Percentiles rank a stretch among this genome's conserved stretches.
phyloP scores from a whole-genome alignment of 2,113 vertebrate species.

The Apaloderma vittatum region DNA sequence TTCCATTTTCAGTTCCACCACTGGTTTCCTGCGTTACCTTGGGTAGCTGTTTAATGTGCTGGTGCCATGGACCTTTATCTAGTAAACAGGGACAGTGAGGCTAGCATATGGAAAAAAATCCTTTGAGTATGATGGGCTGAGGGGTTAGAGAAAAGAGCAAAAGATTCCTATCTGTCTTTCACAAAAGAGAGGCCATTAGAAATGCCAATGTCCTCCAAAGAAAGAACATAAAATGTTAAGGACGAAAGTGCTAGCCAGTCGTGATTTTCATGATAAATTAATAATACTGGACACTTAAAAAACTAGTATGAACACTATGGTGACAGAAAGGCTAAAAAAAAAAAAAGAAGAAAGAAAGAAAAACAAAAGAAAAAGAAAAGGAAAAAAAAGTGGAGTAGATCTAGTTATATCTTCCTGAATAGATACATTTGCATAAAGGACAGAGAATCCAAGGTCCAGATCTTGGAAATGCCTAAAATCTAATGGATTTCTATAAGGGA shows the following conservation, averaged over 20 bases:
- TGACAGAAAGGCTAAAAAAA: neutral
- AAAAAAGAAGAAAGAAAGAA: neutral
- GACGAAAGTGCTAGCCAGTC: neutral
- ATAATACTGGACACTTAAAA: neutral
- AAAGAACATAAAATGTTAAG: neutral
- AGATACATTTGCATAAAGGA: neutral
- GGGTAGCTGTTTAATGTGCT: neutral
- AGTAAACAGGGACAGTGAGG: neutral
- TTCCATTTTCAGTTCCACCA: neutral
- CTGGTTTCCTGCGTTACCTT: neutral
- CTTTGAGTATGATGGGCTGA: neutral
- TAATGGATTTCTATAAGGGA: neutral
- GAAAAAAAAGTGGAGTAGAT: neutral
- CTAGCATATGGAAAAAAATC: neutral
- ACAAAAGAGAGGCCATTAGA: neutral
- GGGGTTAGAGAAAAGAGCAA: neutral
- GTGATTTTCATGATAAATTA: neutral
- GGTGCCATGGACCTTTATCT: neutral
- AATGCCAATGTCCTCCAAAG: neutral
- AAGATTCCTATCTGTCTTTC: neutral
- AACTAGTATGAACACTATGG: accelerated
- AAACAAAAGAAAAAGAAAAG: no score
- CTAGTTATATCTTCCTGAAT: neutral
- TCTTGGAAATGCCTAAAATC: neutral
- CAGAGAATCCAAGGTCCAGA: neutral